These are phyloP conservation scores for Rhagonycha lutea DNA, from an alignment of 2,888 invertebrate genomes.

Conservation along the genomic window DNA sequence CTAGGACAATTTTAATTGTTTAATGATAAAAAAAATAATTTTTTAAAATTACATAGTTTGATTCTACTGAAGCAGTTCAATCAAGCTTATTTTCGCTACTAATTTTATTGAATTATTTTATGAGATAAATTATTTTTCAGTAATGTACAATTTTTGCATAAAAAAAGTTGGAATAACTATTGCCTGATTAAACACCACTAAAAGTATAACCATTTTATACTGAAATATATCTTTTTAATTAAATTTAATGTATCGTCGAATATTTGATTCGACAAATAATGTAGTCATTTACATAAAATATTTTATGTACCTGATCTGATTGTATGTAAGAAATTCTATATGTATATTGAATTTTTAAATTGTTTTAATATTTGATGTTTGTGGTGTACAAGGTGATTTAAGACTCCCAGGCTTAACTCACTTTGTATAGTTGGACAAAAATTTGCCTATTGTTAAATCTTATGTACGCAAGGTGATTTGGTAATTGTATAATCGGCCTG, in stretches of 20 bases:
- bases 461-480: background rate
- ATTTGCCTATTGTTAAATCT: background rate
- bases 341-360: background rate
- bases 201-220: background rate
- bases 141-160: background rate
- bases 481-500: background rate
- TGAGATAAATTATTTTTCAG: background rate
- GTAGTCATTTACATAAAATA: constrained; percentile 11
- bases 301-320: constrained; percentile 15
- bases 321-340: constrained; percentile 3
- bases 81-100: background rate
- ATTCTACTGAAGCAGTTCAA: background rate
- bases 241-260: background rate
- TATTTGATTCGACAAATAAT: background rate
- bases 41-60: background rate
- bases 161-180: background rate
- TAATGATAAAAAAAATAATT: background rate
- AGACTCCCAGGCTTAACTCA: background rate
- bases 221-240: background rate
- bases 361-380: background rate
- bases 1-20: background rate
- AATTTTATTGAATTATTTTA: background rate
- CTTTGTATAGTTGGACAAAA: background rate
- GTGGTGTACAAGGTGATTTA: background rate
- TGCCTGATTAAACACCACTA: background rate